Evolutionary conservation across 2,888 invertebrate genomes (phyloP).

Genomic region (Lissocephala sabroskyi): DNA sequence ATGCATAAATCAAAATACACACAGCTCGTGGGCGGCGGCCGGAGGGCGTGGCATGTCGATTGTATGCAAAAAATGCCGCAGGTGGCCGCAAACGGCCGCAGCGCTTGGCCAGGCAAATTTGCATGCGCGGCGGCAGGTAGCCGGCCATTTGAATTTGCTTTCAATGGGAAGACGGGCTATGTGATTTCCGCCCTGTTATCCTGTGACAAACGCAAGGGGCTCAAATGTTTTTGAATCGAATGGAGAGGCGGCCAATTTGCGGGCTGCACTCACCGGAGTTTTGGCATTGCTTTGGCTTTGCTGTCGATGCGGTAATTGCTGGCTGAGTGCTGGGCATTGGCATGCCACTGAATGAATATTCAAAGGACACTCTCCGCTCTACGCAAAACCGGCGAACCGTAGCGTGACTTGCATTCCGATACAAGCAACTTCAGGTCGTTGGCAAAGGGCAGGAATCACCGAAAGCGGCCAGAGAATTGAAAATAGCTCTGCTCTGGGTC

Average conservation of each 20-base stretch:
- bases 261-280: constrained; percentile 28
- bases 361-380: constrained; percentile 44
- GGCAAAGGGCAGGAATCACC: too few relatives aligned
- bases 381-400: too few relatives aligned
- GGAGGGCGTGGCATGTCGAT: constrained; percentile 21
- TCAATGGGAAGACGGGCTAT: constrained; percentile 35
- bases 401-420: too few relatives aligned
- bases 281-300: too few relatives aligned
- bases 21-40: constrained; percentile 10
- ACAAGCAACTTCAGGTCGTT: too few relatives aligned
- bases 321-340: constrained; percentile 56
- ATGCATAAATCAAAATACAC: constrained; percentile 50
- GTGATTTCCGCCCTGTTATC: constrained; percentile 55
- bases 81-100: constrained; percentile 52
- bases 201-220: constrained; percentile 29
- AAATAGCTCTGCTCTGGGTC: too few relatives aligned
- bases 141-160: constrained; percentile 32
- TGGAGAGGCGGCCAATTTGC: neutral
- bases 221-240: constrained; percentile 3
- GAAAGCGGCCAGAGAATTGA: too few relatives aligned
- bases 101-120: constrained; percentile 63
- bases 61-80: constrained; percentile 61
- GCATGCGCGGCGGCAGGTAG: constrained; percentile 43
- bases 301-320: too few relatives aligned
- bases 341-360: constrained; percentile 52